A percentile compares a stretch with the other conserved stretches of the same genome.
phyloP scores from a whole-genome alignment of 2,797 vertebrate genomes.

The Oryzias dopingdopingensis region DNA sequence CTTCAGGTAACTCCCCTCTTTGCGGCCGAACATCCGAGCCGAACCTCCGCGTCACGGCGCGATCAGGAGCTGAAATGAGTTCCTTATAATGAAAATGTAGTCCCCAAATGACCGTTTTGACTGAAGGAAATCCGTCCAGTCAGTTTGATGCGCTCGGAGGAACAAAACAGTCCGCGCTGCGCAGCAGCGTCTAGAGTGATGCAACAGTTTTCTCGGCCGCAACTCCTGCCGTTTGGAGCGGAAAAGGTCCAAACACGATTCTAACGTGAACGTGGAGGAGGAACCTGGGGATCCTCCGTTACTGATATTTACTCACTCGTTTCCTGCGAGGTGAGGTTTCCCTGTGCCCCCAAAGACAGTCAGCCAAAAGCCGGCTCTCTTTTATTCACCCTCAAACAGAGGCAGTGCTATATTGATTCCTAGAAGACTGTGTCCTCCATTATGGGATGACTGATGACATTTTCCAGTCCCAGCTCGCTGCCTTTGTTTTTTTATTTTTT shows the following conservation, averaged over 20 bases:
- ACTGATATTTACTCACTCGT: slow-evolving; percentile 14
- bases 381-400: slow-evolving; percentile 22
- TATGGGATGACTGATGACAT: slow-evolving; percentile 45
- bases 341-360: slow-evolving; percentile 1
- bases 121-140: too few species aligned
- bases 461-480: slow-evolving; percentile 45
- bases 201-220: slow-evolving; percentile 21
- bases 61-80: background rate
- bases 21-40: slow-evolving; percentile 12
- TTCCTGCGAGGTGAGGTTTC: slow-evolving; percentile 23
- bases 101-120: too few species aligned
- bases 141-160: background rate
- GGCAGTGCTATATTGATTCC: slow-evolving; percentile 5
- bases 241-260: slow-evolving; percentile 14
- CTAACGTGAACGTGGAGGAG: background rate
- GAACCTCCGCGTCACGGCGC: background rate
- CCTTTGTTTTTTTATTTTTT: slow-evolving; percentile 77
- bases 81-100: too few species aligned
- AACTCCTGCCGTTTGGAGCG: slow-evolving; percentile 19
- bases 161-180: slow-evolving; percentile 16
- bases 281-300: slow-evolving; percentile 69
- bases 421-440: slow-evolving; percentile 26
- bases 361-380: background rate
- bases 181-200: slow-evolving; percentile 1
- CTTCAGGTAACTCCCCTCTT: slow-evolving; percentile 30